Base-by-base conservation (phyloP, 2,113 vertebrate species). In the Nesogale talazaci region DNA sequence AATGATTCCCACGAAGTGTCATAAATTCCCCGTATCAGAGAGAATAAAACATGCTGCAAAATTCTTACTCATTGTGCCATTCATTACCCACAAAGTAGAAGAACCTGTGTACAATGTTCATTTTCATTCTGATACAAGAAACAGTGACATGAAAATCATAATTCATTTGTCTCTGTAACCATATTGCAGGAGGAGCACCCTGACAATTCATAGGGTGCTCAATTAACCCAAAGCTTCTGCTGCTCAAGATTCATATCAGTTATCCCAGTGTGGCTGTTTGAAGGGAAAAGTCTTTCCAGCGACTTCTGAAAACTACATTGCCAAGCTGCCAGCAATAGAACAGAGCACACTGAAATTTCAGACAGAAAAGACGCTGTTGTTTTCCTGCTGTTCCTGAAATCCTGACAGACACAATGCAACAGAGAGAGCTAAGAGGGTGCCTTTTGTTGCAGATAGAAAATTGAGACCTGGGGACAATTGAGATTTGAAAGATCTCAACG, bases 81-180 rank as follows among this genome's bases (percentile, higher is more conserved):
- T 91, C 80, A 61, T 93, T 91, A 80, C n/a, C 27, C 79, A 85
- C 81, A 65, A 7, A 79, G 46, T 75, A 9, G 46, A 40, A 85
- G 29, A 65, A 59, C 59, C 27, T 77, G 42, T 81, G 67, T 16
- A 16, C 16, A 59, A 15, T 40, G 77, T 90, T 91, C 95, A 77
- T 85, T 94, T 85, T 15, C 42, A 81, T 91, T 93, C 70, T 86
- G 91, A 1, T 61, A 34, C 88, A 91, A 94, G 82, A 31, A 83
- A 91, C 2, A 16, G 67, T 11, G 25, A 88, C 52, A 27, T 92
- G 27, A 83, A 83, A 94, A 34, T 91, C 46, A 65, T 82, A 94
- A 94, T 79, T 78, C 61, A 52, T 69, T 70, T 83, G 27, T 57
- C 34, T 86, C 72, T 76, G 23, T 69, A 78, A 34, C 31, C 69